A percentile compares a stretch with the other conserved stretches of the same genome.
These are phyloP conservation scores for Pterocles burchelli DNA, from an alignment of 2,113 vertebrate genomes.

Conservation along the genomic window DNA sequence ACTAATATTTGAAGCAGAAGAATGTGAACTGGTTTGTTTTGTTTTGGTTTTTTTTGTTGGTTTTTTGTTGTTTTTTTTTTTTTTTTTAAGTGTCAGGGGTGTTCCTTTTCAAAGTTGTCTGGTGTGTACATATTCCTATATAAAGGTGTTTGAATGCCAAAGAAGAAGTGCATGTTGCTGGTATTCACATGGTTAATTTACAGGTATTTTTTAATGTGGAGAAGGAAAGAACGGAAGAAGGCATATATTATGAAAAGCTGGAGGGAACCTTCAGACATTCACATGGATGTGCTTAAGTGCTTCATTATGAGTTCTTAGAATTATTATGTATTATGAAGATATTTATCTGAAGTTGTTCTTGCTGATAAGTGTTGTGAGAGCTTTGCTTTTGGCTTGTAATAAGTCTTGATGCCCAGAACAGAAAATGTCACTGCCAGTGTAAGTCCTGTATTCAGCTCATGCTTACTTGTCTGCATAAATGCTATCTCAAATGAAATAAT, in stretches of 20 bases:
- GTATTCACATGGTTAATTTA: background rate
- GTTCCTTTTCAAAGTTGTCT: background rate
- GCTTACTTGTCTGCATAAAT: background rate
- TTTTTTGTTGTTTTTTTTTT: too few relatives aligned
- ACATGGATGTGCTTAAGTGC: background rate
- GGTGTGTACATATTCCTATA: rapidly evolving
- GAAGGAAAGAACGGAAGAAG: background rate
- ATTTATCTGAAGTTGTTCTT: background rate
- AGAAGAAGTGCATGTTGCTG: background rate
- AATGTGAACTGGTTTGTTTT: too few relatives aligned
- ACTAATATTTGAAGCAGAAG: background rate
- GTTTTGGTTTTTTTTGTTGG: too few relatives aligned
- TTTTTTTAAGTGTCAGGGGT: background rate
- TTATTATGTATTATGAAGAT: background rate
- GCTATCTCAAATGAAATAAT: background rate
- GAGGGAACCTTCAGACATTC: background rate
- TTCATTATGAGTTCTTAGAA: background rate
- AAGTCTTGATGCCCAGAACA: background rate
- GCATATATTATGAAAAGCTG: background rate
- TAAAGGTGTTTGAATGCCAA: background rate
- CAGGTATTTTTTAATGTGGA: background rate
- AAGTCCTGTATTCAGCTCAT: background rate
- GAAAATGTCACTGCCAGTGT: background rate
- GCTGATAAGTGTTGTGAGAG: background rate
- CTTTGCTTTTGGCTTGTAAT: background rate